phyloP scores from a whole-genome alignment of 2,888 invertebrate species.

The Fragum fragum region DNA sequence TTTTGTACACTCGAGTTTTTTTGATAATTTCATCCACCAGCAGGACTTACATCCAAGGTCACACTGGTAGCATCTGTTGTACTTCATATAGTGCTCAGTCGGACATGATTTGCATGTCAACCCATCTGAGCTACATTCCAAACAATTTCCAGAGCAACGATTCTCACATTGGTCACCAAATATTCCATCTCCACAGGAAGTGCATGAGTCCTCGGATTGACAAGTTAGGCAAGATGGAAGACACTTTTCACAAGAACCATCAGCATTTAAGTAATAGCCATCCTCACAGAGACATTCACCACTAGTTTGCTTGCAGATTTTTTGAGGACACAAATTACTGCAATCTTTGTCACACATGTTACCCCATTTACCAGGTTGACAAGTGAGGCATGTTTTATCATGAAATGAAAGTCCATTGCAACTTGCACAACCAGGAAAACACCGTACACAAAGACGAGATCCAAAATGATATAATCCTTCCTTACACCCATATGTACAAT shows the following conservation, averaged over 20 bases:
- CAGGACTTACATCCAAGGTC: neutral
- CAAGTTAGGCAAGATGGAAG: neutral
- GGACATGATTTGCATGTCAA: neutral
- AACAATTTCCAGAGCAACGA: neutral
- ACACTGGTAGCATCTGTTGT: constrained; percentile 10
- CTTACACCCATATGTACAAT: constrained; percentile 11
- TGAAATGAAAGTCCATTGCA: neutral
- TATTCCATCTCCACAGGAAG: neutral
- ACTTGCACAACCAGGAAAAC: constrained; percentile 16
- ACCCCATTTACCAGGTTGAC: constrained; percentile 11
- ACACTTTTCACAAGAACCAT: neutral
- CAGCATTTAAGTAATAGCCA: neutral
- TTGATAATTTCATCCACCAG: constrained; percentile 10
- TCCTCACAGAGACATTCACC: neutral
- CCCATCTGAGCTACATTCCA: neutral
- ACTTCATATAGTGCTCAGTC: neutral
- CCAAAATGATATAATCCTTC: constrained; percentile 3
- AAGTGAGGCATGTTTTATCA: neutral
- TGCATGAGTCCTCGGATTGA: neutral
- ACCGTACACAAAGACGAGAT: neutral
- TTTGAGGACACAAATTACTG: neutral
- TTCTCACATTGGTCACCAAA: constrained; percentile 4
- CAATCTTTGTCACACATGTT: neutral
- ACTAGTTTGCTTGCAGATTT: constrained; percentile 6
- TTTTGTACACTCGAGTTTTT: neutral